Base-by-base conservation (phyloP, 2,888 invertebrate genomes). In the Punctoribates punctum region DNA sequence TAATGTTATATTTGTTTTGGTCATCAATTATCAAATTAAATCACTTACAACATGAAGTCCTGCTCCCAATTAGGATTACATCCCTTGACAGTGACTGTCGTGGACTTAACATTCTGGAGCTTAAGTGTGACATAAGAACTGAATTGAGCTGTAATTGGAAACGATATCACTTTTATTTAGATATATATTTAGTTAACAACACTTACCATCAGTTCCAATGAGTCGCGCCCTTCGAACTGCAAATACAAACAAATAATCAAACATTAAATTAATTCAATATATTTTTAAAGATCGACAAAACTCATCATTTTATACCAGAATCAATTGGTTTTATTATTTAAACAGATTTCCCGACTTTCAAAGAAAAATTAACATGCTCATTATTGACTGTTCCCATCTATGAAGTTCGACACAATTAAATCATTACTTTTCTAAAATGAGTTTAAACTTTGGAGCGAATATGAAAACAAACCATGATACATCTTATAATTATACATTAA, bases 71-170 rank as follows among this genome's bases (percentile, higher is more conserved):
- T 91, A 84, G 97, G 97, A 86, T 91, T 90, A 84, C 91, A 90
- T 84, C 97, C 97, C 88, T 95, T 95, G 81, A 96, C 96, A 83
- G 94, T 93, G 83, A 95, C 93, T 83, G 96, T 97, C 81, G 96
- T 96, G 79, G 96, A 95, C 88, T 96, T 97, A 84, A 97, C 96
- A 89, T 95, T 96, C 87, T 96, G 96, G 81, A 97, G 89, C 86
- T 96, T 97, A 83, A 97, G 88, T 81, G 94, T 95, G 85, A 95
- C 95, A 88, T 97, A 97, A 81, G 94, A 92, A 88, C 94, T 95
- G 87, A 92, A 93, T 86, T 95, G 94, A 85, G 91, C 89, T 87
- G 90, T 90, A 74, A 17, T n/a, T 72, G n/a, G 13, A 74, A 6
- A 60, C 34, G 8, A 34, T 5, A 34, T 34, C 34, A 34, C 8